Percentiles rank a stretch among this genome's conserved stretches.
Evolutionary conservation across 2,797 vertebrate species (phyloP).

Genomic region (Chrysocyon brachyurus): DNA sequence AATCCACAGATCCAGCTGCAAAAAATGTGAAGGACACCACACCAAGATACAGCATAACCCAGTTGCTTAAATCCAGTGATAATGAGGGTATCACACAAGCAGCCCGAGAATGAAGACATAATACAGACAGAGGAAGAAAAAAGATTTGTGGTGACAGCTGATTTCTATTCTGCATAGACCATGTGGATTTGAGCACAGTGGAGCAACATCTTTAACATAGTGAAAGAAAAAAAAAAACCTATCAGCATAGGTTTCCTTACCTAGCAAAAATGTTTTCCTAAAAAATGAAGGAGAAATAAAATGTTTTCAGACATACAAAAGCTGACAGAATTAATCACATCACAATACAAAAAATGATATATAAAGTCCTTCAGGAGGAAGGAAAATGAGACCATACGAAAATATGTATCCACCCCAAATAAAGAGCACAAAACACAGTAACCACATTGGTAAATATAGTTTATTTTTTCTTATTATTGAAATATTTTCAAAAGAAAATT

Average conservation of each 20-base stretch:
- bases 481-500: background rate
- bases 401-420: background rate
- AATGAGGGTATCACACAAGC: background rate
- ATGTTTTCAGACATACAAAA: background rate
- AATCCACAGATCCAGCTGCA: background rate
- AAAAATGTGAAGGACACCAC: background rate
- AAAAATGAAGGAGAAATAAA: background rate
- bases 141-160: background rate
- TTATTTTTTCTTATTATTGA: background rate
- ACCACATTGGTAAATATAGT: background rate
- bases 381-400: background rate
- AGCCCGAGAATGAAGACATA: background rate
- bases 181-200: background rate
- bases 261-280: conserved; percentile 24
- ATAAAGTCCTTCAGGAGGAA: background rate
- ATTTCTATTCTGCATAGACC: background rate
- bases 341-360: background rate
- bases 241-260: background rate
- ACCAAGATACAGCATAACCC: background rate
- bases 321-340: background rate
- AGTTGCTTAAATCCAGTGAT: background rate
- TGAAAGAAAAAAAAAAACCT: background rate
- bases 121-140: background rate
- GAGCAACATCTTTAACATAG: background rate
- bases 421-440: background rate